These are phyloP conservation scores for Torymus aiolomorphi DNA, from an alignment of 2,888 invertebrate species.

Conservation along the genomic window DNA sequence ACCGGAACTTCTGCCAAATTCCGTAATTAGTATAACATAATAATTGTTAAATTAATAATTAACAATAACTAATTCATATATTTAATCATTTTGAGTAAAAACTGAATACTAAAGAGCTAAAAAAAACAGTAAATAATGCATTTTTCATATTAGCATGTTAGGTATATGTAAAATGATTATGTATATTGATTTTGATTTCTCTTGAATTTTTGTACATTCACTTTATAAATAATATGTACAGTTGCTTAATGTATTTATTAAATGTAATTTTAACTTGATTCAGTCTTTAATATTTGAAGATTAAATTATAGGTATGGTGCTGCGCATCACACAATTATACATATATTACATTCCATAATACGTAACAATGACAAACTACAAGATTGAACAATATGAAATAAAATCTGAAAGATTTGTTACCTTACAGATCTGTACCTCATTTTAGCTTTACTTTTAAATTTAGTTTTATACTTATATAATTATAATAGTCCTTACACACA, in stretches of 20 bases:
- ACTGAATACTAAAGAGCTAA: conserved; percentile 12
- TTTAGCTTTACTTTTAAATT: background rate
- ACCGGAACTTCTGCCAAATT: conserved; percentile 13
- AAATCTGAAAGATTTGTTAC: background rate
- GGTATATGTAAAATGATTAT: background rate
- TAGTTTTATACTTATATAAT: background rate
- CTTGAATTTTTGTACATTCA: conserved; percentile 30
- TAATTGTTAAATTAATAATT: conserved; percentile 51
- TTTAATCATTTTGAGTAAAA: conserved; percentile 22
- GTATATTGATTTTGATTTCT: conserved; percentile 32
- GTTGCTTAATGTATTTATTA: conserved; percentile 48
- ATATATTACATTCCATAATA: conserved; percentile 34
- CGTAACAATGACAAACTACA: background rate
- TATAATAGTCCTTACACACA: background rate
- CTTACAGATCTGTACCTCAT: background rate
- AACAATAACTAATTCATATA: conserved; percentile 8
- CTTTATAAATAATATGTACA: conserved; percentile 44
- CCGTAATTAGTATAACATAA: conserved; percentile 7
- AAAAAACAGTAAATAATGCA: conserved; percentile 48
- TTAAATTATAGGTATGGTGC: conserved; percentile 22
- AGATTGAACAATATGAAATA: background rate
- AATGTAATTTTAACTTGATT: conserved; percentile 29
- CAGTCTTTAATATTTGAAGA: conserved; percentile 11
- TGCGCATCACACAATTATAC: conserved; percentile 23
- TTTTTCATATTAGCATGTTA: conserved; percentile 12